Conservation (phyloP, 2,888 invertebrate species). For the Hirtodrosophila alboralis region DNA sequence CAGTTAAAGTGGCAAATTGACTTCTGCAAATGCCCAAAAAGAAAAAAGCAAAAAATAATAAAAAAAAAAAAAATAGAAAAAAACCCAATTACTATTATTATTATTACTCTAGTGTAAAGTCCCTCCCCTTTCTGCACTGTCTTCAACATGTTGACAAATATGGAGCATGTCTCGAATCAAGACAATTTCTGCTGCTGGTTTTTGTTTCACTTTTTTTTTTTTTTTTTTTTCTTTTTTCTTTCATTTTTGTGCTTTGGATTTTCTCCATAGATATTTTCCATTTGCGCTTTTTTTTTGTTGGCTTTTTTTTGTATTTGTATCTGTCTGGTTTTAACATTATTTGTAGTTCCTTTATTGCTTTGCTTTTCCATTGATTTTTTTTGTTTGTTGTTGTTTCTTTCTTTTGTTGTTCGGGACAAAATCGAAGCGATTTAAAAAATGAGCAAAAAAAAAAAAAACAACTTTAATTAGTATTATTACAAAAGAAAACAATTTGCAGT, state of each 20-base stretch:
- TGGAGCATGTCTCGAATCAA: slow-evolving; percentile 43
- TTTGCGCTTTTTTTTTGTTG: slow-evolving; percentile 36
- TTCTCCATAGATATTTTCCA: slow-evolving; percentile 69
- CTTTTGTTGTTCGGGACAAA: slow-evolving; percentile 30
- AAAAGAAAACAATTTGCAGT: slow-evolving; percentile 71
- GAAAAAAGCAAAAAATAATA: slow-evolving; percentile 12
- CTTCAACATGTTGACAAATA: slow-evolving; percentile 43
- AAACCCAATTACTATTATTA: slow-evolving; percentile 50
- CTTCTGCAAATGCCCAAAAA: slow-evolving; percentile 32
- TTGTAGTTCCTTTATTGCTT: slow-evolving; percentile 44
- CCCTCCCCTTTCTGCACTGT: background rate
- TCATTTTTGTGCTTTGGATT: slow-evolving; percentile 40
- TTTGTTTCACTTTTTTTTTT: slow-evolving; percentile 33
- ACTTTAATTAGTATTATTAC: slow-evolving; percentile 75
- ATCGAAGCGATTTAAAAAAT: slow-evolving; percentile 23
- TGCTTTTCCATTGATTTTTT: slow-evolving; percentile 62
- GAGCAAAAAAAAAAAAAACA: slow-evolving; percentile 27
- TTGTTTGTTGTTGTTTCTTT: no score
- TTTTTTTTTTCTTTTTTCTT: slow-evolving; percentile 16
- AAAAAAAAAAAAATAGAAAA: slow-evolving; percentile 12
- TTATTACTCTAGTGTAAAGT: slow-evolving; percentile 22
- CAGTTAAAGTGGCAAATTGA: slow-evolving; percentile 69
- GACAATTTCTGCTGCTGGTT: slow-evolving; percentile 41
- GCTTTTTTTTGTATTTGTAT: slow-evolving; percentile 21
- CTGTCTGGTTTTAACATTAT: slow-evolving; percentile 47